These are phyloP conservation scores for Dugesia japonica DNA, from an alignment of 2,888 invertebrate species.

Conservation along the genomic window DNA sequence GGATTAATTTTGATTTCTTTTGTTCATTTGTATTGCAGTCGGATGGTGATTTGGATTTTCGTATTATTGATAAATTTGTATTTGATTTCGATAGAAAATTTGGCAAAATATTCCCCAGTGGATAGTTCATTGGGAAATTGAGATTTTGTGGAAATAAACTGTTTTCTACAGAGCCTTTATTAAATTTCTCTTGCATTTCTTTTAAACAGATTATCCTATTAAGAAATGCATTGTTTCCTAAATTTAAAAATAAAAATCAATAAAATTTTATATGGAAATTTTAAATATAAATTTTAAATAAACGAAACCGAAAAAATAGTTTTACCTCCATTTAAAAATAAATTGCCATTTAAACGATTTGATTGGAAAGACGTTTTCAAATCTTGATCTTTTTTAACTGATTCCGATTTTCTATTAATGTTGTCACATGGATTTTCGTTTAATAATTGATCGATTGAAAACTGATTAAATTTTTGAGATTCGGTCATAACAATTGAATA, in stretches of 20 bases:
- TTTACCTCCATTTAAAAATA: not conserved
- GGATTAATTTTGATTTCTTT: not conserved
- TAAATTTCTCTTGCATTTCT: slow-evolving; percentile 1
- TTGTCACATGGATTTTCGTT: not conserved
- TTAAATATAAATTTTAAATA: too few relatives aligned
- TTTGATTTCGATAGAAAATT: slow-evolving; percentile 7
- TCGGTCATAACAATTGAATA: too few relatives aligned
- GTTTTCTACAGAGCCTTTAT: not conserved
- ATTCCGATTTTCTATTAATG: not conserved
- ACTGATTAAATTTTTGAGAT: not conserved
- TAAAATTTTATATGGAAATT: too few relatives aligned
- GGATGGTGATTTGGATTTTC: not conserved
- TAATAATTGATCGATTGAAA: slow-evolving; percentile 14
- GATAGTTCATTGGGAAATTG: not conserved
- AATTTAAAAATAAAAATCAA: too few relatives aligned
- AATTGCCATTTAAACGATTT: not conserved
- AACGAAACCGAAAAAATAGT: too few relatives aligned
- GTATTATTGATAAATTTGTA: not conserved
- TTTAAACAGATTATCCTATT: not conserved
- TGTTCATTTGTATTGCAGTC: not conserved
- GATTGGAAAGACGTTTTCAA: not conserved
- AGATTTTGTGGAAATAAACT: not conserved
- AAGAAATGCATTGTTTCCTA: not conserved
- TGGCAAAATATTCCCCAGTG: not conserved
- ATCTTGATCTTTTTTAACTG: not conserved